Evolutionary conservation across 2,113 vertebrate species (phyloP).

Genomic region (Calyptommatus sinebrachiatus): DNA sequence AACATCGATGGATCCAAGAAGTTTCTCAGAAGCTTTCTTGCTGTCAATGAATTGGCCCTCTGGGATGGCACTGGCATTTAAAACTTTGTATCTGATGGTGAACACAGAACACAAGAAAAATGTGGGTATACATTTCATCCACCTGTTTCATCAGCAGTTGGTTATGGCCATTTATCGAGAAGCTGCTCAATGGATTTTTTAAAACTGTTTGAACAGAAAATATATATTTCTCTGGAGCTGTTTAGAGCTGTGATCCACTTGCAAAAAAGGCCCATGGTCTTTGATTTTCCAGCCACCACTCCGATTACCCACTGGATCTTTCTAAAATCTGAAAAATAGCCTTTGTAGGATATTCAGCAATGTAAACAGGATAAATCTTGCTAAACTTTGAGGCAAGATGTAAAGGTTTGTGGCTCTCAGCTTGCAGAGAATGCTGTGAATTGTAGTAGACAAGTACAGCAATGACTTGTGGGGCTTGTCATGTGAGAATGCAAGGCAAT

Average conservation of each 20-base stretch:
- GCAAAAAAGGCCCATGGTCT: no score
- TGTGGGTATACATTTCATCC: background rate
- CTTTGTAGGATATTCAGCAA: no score
- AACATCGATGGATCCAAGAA: slow-evolving; percentile 83
- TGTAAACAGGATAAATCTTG: no score
- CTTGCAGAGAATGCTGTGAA: no score
- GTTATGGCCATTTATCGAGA: background rate
- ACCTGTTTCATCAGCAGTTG: background rate
- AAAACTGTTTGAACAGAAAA: slow-evolving; percentile 16
- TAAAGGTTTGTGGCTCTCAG: no score
- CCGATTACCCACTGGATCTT: no score
- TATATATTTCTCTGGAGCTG: background rate
- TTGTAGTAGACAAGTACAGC: no score
- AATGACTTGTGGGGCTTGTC: no score
- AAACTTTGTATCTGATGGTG: slow-evolving; percentile 71
- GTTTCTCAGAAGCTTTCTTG: slow-evolving; percentile 88
- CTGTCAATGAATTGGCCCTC: slow-evolving; percentile 82
- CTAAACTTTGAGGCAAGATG: no score
- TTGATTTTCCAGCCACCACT: no score
- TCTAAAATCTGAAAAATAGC: no score
- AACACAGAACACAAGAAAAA: slow-evolving; percentile 24
- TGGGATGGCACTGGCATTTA: slow-evolving; percentile 75
- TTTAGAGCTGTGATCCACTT: background rate
- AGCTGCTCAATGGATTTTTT: background rate
- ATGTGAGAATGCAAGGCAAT: no score